These are phyloP conservation scores for Orussus abietinus DNA, from an alignment of 1,140 invertebrate genomes.

Conservation along the genomic window DNA sequence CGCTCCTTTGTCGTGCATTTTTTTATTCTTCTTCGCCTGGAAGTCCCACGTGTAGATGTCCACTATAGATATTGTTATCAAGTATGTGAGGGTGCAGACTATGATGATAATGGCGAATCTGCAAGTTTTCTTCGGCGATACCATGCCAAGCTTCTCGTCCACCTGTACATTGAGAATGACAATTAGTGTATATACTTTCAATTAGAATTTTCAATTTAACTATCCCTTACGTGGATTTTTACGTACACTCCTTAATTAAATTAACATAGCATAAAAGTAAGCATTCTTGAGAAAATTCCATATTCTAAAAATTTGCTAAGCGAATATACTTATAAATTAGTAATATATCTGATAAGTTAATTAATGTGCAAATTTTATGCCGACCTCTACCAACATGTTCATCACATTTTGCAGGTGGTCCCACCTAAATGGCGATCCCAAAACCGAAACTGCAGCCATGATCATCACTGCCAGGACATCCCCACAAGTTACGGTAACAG, in stretches of 20 bases:
- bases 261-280: no score
- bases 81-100: conserved; percentile 19
- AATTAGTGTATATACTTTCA: not conserved
- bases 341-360: no score
- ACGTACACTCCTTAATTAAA: no score
- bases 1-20: conserved; percentile 36
- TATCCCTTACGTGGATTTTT: no score
- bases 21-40: conserved; percentile 24
- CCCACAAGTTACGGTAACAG: conserved; percentile 39
- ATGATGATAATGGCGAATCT: conserved; percentile 27
- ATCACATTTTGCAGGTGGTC: conserved; percentile 33
- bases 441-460: conserved; percentile 26
- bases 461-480: conserved; percentile 40
- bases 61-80: conserved; percentile 27
- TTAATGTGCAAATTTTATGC: conserved; percentile 5
- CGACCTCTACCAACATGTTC: conserved; percentile 37
- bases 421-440: conserved; percentile 38
- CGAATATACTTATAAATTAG: no score
- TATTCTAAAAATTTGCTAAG: no score
- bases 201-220: not conserved
- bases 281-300: no score
- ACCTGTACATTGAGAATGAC: no score
- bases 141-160: conserved; percentile 32
- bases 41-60: conserved; percentile 37
- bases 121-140: conserved; percentile 27